phyloP scores from a whole-genome alignment of 2,113 vertebrate species.

The Mungos mungo region DNA sequence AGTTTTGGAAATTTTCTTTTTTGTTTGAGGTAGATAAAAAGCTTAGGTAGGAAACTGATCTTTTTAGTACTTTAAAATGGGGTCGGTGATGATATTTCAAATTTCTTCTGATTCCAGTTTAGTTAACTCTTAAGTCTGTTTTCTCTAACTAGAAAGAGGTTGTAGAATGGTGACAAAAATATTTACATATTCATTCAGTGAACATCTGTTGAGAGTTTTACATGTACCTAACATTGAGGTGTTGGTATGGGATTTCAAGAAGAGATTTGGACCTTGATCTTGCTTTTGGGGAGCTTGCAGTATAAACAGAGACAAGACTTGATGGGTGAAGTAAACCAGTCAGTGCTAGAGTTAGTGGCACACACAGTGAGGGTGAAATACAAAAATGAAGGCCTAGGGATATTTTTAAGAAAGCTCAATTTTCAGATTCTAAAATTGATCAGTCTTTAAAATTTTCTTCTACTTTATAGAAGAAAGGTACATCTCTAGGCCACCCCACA shows the following conservation, averaged over 20 bases:
- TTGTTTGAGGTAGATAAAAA: not conserved
- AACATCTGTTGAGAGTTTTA: conserved; percentile 10
- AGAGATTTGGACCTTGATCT: not conserved
- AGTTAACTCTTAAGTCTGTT: not conserved
- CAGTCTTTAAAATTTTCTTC: not conserved
- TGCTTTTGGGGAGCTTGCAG: conserved; percentile 6
- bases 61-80: conserved; percentile 26
- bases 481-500: not conserved
- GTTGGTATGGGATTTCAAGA: not conserved
- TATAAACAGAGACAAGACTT: not conserved
- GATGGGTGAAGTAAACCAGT: conserved; percentile 1
- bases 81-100: not conserved
- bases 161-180: conserved; percentile 9
- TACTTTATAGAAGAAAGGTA: not conserved
- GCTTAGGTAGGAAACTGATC: not conserved
- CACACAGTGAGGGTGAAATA: not conserved
- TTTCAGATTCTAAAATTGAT: not conserved
- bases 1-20: not conserved
- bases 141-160: conserved; percentile 15
- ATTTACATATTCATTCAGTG: not conserved
- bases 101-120: conserved; percentile 28
- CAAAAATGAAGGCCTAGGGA: not conserved
- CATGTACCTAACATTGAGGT: not conserved
- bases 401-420: not conserved
- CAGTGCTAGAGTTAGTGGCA: not conserved